These are phyloP conservation scores for Drosophila takahashii DNA, from an alignment of 1,140 invertebrate genomes.

Conservation along the genomic window DNA sequence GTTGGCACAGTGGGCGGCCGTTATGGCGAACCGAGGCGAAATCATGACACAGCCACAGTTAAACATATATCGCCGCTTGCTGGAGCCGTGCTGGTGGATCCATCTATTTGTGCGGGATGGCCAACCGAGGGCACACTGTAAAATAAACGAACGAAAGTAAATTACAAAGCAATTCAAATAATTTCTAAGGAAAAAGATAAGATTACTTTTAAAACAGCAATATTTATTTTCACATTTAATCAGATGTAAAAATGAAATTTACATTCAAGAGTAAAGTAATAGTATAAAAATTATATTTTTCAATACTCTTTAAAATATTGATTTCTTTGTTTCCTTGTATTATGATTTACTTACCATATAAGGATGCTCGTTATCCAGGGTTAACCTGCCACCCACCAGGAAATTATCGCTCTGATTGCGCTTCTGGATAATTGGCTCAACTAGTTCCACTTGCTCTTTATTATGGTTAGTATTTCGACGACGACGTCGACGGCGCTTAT, in stretches of 20 bases:
- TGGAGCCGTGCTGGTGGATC: slow-evolving; percentile 8
- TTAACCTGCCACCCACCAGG: slow-evolving; percentile 46
- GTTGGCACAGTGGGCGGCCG: slow-evolving; percentile 58
- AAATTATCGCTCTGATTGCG: slow-evolving; percentile 12
- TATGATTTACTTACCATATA: slow-evolving; percentile 46
- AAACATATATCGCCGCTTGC: slow-evolving; percentile 23
- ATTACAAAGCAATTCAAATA: neutral
- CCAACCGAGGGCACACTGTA: slow-evolving; percentile 62
- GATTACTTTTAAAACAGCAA: no score
- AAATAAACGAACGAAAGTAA: neutral
- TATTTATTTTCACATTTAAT: no score
- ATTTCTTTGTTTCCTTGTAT: neutral
- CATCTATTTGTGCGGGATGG: slow-evolving; percentile 15
- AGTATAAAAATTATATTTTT: no score
- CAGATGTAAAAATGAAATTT: no score
- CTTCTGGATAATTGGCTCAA: slow-evolving; percentile 31
- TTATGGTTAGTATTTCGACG: slow-evolving; percentile 3
- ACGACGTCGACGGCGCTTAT: slow-evolving; percentile 14
- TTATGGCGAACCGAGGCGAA: slow-evolving; percentile 46
- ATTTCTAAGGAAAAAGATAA: neutral
- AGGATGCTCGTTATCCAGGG: slow-evolving; percentile 41
- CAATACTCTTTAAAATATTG: neutral
- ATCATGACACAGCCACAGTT: slow-evolving; percentile 62
- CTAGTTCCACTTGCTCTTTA: slow-evolving; percentile 9
- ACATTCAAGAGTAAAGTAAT: no score